Percentiles rank a stretch among this genome's conserved stretches.
Evolutionary conservation across 2,113 vertebrate genomes (phyloP).

Genomic region (Panurus biarmicus): DNA sequence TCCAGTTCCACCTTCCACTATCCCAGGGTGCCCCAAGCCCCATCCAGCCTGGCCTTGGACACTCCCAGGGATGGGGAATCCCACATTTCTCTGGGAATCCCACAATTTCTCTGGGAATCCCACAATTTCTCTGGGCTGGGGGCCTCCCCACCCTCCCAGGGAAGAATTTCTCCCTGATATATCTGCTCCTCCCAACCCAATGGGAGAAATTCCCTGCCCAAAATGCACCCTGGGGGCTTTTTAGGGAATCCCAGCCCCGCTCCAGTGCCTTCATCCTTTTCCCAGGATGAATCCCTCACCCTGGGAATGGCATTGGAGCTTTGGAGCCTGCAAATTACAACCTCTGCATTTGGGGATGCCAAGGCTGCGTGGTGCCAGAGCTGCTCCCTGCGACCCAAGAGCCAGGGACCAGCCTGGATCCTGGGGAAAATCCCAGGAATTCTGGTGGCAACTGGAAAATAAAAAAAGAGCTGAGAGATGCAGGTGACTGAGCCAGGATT

Average conservation of each 20-base stretch:
- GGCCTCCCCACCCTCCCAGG: not conserved
- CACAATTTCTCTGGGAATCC: not conserved
- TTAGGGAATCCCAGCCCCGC: not conserved
- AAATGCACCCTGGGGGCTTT: not conserved
- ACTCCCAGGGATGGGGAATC: not conserved
- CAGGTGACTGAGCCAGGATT: too few relatives aligned
- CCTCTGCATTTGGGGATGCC: not conserved
- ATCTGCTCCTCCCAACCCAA: not conserved
- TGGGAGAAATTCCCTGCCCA: not conserved
- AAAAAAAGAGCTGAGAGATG: not conserved
- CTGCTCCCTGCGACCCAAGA: not conserved
- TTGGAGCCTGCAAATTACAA: not conserved
- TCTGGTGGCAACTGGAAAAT: rapidly evolving
- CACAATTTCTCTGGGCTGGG: not conserved
- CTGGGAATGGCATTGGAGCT: rapidly evolving
- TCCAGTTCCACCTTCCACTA: not conserved
- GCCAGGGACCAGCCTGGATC: rapidly evolving
- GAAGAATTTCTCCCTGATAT: not conserved
- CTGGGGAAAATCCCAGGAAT: rapidly evolving
- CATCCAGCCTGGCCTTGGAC: not conserved
- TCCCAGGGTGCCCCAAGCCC: not conserved
- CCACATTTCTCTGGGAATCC: not conserved
- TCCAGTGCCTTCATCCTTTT: not conserved
- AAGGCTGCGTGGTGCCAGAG: not conserved
- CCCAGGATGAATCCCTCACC: not conserved